Conservation (phyloP, 1,140 invertebrate genomes). For the Diachasmimorpha longicaudata region DNA sequence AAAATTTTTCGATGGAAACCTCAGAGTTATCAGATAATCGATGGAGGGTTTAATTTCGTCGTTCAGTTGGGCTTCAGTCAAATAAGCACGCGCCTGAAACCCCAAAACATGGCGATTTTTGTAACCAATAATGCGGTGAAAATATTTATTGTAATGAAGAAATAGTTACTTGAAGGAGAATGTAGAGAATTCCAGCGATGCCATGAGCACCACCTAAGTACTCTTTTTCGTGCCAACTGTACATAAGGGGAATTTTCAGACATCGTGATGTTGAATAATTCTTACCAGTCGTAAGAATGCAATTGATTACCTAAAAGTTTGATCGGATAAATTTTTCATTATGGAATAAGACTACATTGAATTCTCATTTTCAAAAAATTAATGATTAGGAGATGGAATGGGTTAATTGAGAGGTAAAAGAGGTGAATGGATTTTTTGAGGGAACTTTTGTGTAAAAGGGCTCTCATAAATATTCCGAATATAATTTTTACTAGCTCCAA, state of each 20-base stretch:
- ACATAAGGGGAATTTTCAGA: conserved; percentile 74
- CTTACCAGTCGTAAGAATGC: conserved; percentile 74
- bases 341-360: too few species aligned
- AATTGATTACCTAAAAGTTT: conserved; percentile 69
- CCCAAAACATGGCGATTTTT: too few species aligned
- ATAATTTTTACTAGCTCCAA: too few species aligned
- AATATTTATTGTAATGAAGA: background rate
- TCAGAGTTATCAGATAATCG: conserved; percentile 68
- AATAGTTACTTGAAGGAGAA: conserved; percentile 74
- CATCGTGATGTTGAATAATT: conserved; percentile 60
- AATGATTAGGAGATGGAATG: too few species aligned
- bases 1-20: conserved; percentile 82
- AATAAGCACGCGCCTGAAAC: conserved; percentile 64
- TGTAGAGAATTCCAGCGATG: conserved; percentile 81
- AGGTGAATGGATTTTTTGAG: background rate
- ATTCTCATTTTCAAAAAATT: too few species aligned
- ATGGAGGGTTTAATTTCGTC: conserved; percentile 68
- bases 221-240: conserved; percentile 85
- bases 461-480: too few species aligned
- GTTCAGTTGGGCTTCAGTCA: conserved; percentile 66
- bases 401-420: conserved; percentile 6
- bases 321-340: too few species aligned
- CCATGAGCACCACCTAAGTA: conserved; percentile 92
- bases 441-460: background rate
- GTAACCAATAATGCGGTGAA: too few species aligned